A percentile compares a stretch with the other conserved stretches of the same genome.
Evolutionary conservation across 1,140 invertebrate genomes (phyloP).

Genomic region (Drosophila saltans): DNA sequence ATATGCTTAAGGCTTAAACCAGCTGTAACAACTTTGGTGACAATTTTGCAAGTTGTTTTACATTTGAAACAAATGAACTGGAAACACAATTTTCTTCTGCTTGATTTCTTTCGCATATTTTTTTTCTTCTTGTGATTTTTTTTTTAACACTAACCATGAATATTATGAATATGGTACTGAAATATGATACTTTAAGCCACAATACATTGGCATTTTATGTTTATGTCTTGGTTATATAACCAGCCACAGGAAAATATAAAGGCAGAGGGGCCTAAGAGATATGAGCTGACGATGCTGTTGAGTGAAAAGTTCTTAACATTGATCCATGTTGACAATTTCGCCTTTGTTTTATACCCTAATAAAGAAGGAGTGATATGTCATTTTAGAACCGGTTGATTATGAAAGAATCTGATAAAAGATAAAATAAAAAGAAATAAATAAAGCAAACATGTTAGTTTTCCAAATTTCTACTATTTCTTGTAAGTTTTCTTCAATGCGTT

Average conservation of each 20-base stretch:
- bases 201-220: conserved; percentile 24
- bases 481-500: too few relatives aligned
- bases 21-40: conserved; percentile 12
- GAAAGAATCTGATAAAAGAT: too few relatives aligned
- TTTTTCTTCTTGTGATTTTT: background rate
- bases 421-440: too few relatives aligned
- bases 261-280: background rate
- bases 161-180: conserved; percentile 29
- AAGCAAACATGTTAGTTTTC: too few relatives aligned
- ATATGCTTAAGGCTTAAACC: conserved; percentile 8
- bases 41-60: background rate
- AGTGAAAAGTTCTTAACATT: conserved; percentile 27
- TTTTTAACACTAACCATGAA: conserved; percentile 22
- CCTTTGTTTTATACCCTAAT: background rate
- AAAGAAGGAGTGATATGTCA: too few relatives aligned
- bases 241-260: background rate
- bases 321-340: conserved; percentile 28
- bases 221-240: conserved; percentile 28
- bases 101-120: conserved; percentile 31
- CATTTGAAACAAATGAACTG: conserved; percentile 34
- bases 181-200: conserved; percentile 28
- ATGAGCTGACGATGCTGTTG: conserved; percentile 14
- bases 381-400: too few relatives aligned
- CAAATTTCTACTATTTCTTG: too few relatives aligned
- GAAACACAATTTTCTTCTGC: conserved; percentile 28